Evolutionary conservation across 1,140 invertebrate genomes (phyloP), one percentile per base, ranked within the genome.

Genomic region (Drosophila prosaltans): DNA sequence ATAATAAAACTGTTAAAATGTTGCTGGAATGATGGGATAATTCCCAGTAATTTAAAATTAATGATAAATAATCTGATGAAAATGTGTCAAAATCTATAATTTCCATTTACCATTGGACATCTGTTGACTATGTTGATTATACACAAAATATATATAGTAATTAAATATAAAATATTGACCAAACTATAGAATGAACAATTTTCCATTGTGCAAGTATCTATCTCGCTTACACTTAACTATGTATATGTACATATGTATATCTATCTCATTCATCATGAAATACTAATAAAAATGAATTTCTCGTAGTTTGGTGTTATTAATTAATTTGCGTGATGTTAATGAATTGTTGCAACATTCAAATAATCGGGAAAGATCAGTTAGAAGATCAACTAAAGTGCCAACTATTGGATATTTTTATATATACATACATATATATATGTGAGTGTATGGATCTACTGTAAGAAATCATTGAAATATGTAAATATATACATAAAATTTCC

Each of bases 241-340:
- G 16, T 51, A 21, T 24, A 21, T 30, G 28, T 16, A 16, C 8
- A 51, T 26, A 0, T 26, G 1, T 21, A 8, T 26, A 26, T 10
- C 45, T 26, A 26, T 51, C 45, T 51, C 21, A 3, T 21, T 26
- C 45, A 51, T 51, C 45, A 51, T 51, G 45, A 51, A 51, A 24
- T 51, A 51, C 45, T 26, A 58, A 39, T 21, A 58, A 36, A 36
- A 16, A 28, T 11, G 10, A 24, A 73, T 82, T 82, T 82, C 77
- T 89, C 76, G 77, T 89, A 89, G 84, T 80, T 89, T 84, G 60
- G 84, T 88, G 84, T 84, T 74, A 89, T 88, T 88, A 89, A 88
- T 88, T 84, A 74, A 88, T 88, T 88, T 89, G 84, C 72, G 64
- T 60, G 32, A 16, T 64, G 84, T 63, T 88, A 88, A 88, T 89